Conservation (phyloP, 92 coral and sea anemone species). For the Paramuricea clavata region DNA sequence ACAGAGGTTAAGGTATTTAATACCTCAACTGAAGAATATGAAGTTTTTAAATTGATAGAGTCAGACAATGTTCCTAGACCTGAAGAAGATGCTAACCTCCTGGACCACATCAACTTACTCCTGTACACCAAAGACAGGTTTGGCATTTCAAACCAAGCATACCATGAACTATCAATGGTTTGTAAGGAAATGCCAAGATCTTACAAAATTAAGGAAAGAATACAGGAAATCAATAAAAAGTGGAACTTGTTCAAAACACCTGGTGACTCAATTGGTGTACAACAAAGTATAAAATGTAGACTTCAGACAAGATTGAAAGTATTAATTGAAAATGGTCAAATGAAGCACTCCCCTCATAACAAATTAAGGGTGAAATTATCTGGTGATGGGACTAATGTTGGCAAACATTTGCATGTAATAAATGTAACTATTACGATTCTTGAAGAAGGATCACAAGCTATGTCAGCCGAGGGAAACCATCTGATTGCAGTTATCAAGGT, state of each 20-base stretch:
- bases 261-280: constrained; percentile 40
- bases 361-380: constrained; percentile 39
- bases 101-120: constrained; percentile 34
- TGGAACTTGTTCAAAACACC: constrained; percentile 51
- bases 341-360: background rate
- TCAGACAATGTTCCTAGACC: background rate
- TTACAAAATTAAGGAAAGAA: background rate
- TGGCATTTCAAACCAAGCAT: constrained; percentile 44
- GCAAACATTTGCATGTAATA: constrained; percentile 51
- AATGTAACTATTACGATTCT: constrained; percentile 48
- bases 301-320: constrained; percentile 29
- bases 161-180: constrained; percentile 44
- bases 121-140: constrained; percentile 42
- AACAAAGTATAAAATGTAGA: constrained; percentile 33
- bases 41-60: background rate
- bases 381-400: constrained; percentile 54
- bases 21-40: background rate
- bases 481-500: constrained; percentile 41
- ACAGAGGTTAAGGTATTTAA: background rate
- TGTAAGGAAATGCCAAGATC: constrained; percentile 48
- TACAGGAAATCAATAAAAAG: constrained; percentile 30
- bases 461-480: constrained; percentile 56
- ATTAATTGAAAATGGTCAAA: constrained; percentile 19
- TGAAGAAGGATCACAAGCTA: constrained; percentile 31
- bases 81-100: background rate